Evolutionary conservation across 2,888 invertebrate species (phyloP), one percentile per base, ranked within the genome.

Genomic region (Pristionchus entomophagus): DNA sequence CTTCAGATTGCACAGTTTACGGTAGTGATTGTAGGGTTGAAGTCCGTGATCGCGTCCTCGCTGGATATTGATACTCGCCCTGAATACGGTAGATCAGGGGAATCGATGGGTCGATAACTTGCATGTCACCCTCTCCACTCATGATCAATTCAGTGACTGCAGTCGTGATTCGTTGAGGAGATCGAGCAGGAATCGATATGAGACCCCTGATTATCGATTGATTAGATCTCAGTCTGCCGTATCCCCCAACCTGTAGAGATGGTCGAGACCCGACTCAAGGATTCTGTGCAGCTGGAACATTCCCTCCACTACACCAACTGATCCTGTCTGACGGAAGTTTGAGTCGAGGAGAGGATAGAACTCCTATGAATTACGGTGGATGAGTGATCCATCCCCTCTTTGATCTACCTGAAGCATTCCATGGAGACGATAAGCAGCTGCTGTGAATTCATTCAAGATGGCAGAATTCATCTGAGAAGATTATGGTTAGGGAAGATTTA

Each of bases 381-480:
- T 32, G 41, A 26, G n/a, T 41, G 10, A 14, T 10, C 41, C 19
- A 1, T 38, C 38, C 22, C 35, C 51, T 10, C 12, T 17, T 41
- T 5, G 6, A 12, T 22, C n/a, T 26, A 91, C 99, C 94, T 98
- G 98, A 84, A 99, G 97, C 88, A 99, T 95, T 0, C 98, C 96
- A 94, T 99, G 99, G 0, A 99, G 98, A 87, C 94, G 95, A 83
- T 98, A 95, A 0, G 98, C 99, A 19, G 98, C 98, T 0, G 98
- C 97, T 0, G 99, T 97, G 94, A 99, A 99, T 56, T 97, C 97
- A 93, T 98, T 99, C 1, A 97, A 95, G 89, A 99, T 96, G 2
- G 96, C 96, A 0, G 98, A 96, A 93, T 99, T 96, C 0, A 84
- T 84, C 84, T 84, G 69, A 51, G 22, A 8, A 51, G 51, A 32